Conservation (phyloP, 2,888 invertebrate genomes). For the Melanargia galathea region DNA sequence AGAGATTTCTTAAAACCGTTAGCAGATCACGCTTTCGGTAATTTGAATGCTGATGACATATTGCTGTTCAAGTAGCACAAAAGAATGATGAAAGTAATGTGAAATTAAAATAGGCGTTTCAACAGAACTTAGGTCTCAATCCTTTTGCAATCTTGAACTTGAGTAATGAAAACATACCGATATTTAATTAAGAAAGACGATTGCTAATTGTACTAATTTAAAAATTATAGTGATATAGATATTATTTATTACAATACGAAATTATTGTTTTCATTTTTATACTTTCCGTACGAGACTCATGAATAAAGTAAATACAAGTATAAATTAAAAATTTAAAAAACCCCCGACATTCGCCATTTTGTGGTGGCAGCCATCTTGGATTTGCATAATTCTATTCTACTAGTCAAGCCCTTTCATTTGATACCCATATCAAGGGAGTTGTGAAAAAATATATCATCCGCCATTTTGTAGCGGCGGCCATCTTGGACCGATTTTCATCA, state of each 20-base stretch:
- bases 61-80: constrained; percentile 42
- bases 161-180: background rate
- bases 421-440: too few relatives aligned
- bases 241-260: too few relatives aligned
- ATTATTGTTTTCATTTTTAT: background rate
- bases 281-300: too few relatives aligned
- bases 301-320: too few relatives aligned
- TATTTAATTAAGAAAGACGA: background rate
- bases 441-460: too few relatives aligned
- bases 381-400: too few relatives aligned
- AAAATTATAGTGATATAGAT: background rate
- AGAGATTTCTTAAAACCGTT: constrained; percentile 69
- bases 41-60: constrained; percentile 70
- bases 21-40: constrained; percentile 68
- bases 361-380: too few relatives aligned
- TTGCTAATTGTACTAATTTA: background rate
- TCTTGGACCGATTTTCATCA: too few relatives aligned
- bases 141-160: background rate
- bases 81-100: background rate
- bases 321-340: too few relatives aligned
- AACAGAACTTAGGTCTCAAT: background rate
- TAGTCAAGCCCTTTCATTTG: too few relatives aligned
- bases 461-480: too few relatives aligned
- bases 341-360: too few relatives aligned
- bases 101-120: background rate